These are phyloP conservation scores for Hypocryptadius cinnamomeus DNA, from an alignment of 2,113 vertebrate species.

Conservation along the genomic window DNA sequence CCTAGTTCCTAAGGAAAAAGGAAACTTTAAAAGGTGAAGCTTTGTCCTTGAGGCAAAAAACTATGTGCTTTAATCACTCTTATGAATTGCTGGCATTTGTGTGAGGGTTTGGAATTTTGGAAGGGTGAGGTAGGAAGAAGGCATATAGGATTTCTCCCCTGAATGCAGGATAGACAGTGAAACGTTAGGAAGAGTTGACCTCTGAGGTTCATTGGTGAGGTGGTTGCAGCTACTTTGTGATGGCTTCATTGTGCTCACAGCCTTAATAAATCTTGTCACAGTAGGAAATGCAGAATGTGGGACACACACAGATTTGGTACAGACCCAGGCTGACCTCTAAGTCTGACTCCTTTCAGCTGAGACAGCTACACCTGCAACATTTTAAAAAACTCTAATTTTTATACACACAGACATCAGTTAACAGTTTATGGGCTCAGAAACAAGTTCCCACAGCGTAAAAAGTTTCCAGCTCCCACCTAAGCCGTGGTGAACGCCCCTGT, in stretches of 20 bases:
- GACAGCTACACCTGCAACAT: neutral
- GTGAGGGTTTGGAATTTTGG: neutral
- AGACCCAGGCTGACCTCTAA: neutral
- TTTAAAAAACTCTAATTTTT: neutral
- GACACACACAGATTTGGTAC: no score
- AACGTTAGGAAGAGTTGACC: neutral
- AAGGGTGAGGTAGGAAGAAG: neutral
- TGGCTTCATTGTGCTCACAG: neutral
- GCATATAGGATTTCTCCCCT: neutral
- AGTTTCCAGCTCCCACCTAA: neutral
- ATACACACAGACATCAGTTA: neutral
- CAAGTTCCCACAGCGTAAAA: neutral
- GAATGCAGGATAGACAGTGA: neutral
- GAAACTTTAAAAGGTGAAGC: neutral
- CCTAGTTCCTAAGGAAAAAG: neutral
- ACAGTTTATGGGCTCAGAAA: neutral
- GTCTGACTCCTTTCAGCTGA: neutral
- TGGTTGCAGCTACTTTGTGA: neutral
- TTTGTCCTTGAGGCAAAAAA: neutral
- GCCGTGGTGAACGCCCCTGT: rapidly evolving
- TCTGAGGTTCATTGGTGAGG: neutral
- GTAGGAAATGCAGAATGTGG: neutral
- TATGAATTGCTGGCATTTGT: neutral
- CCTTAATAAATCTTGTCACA: neutral
- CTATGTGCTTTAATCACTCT: neutral